Percentiles rank a stretch among this genome's conserved stretches.
phyloP scores from a whole-genome alignment of 2,113 vertebrate species.

The Cynoglossus semilaevis region DNA sequence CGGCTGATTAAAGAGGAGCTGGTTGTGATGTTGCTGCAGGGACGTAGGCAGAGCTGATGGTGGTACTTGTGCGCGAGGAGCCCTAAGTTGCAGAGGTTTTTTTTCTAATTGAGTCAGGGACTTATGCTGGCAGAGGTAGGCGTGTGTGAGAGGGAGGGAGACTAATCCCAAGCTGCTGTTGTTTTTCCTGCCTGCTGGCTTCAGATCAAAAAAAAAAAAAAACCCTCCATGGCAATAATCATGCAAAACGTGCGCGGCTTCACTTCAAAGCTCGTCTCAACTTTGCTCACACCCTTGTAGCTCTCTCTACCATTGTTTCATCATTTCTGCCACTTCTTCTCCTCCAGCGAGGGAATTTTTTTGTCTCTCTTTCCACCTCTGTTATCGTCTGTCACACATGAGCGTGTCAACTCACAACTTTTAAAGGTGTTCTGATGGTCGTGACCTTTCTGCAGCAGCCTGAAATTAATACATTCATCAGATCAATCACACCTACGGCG shows the following conservation, averaged over 20 bases:
- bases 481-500: conserved; percentile 38
- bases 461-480: conserved; percentile 24
- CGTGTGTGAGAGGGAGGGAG: conserved; percentile 67
- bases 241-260: conserved; percentile 68
- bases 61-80: conserved; percentile 66
- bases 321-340: conserved; percentile 39
- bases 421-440: conserved; percentile 28
- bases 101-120: conserved; percentile 76
- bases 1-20: conserved; percentile 41
- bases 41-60: conserved; percentile 61
- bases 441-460: conserved; percentile 39
- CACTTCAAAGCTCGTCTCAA: conserved; percentile 70
- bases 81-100: conserved; percentile 74
- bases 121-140: conserved; percentile 72
- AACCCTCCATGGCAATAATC: conserved; percentile 65
- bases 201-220: conserved; percentile 65
- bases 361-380: not conserved
- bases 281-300: conserved; percentile 60
- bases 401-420: not conserved
- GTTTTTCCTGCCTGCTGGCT: conserved; percentile 73
- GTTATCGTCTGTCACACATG: conserved; percentile 21
- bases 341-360: conserved; percentile 15
- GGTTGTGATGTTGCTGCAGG: conserved; percentile 57
- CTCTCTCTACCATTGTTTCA: conserved; percentile 54
- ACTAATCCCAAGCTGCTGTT: conserved; percentile 74